Base-by-base conservation (phyloP, 2,797 vertebrate species). In the Anisognathus igniventris region DNA sequence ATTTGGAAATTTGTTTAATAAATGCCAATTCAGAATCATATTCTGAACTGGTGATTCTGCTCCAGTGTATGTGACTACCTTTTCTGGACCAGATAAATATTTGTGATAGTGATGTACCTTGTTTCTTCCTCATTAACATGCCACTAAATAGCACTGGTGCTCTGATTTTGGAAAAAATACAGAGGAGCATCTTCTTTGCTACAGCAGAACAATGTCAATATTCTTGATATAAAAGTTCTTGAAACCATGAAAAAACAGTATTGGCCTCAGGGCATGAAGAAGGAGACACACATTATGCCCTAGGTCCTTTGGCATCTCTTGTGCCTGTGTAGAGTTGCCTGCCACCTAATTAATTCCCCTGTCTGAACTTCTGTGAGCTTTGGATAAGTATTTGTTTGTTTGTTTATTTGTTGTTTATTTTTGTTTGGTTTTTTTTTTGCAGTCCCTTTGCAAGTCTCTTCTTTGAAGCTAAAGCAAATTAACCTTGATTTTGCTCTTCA, bases 121-220 rank as follows among this genome's bases (percentile, higher is more conserved):
- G 28, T 88, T 90, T 60, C 25, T 67, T 70, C 25, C 50, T 42
- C 40, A 40, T 60, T 84, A 67, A 12, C 25, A 15, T 61, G 53
- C 7, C 18, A 18, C 20, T 42, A 70, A 39, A 15, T 3, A 57
- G 7, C 27, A 22, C 22, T 0, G 0, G 10, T 81, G 33, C 12
- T 25, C 15, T 51, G 28, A 31, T 45, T 88, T 64, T 56, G 31
- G 14, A 28, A 70, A 56, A 14, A 64, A 17, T 42, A n/a, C 5
- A 37, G 56, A 58, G 17, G 15, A 65, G 22, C 14, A 71, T 6
- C 9, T 76, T 25, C 31, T 56, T 74, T 53, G 18, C 66, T 93
- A 14, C 13, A 61, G 6, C 4, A 60, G 31, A 68, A 58, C 7
- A 56, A 6, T 39, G 42, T 6, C 11, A 40, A 10, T 58, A 58